These are phyloP conservation scores for Tetanocera ferruginea DNA, from an alignment of 2,888 invertebrate genomes.

Conservation along the genomic window DNA sequence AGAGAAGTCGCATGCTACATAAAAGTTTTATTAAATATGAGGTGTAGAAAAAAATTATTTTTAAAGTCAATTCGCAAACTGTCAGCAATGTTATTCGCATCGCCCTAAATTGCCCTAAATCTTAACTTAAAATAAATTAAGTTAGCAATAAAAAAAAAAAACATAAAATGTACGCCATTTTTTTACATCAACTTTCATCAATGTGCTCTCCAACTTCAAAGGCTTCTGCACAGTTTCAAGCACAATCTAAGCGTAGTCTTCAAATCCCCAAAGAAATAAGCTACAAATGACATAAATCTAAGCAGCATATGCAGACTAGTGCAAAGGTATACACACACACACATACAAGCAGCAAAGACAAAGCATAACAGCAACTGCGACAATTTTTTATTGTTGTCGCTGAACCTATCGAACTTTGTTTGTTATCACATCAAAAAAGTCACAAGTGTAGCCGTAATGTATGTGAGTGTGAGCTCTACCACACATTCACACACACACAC, in stretches of 20 bases:
- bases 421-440: background rate
- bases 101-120: no score
- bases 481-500: background rate
- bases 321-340: background rate
- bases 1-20: no score
- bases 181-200: no score
- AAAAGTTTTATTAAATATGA: no score
- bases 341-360: background rate
- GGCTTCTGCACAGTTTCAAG: background rate
- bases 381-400: slow-evolving; percentile 19
- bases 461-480: background rate
- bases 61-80: no score
- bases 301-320: slow-evolving; percentile 14
- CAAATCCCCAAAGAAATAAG: background rate
- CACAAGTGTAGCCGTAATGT: background rate
- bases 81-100: no score
- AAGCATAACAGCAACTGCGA: slow-evolving; percentile 1
- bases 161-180: no score
- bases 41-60: no score
- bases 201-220: no score
- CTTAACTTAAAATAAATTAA: no score
- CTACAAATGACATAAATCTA: background rate
- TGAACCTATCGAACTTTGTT: slow-evolving; percentile 27
- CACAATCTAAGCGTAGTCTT: background rate
- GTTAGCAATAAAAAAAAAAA: no score